A percentile compares a stretch with the other conserved stretches of the same genome.
phyloP scores from a whole-genome alignment of 35 echinoderm and acorn worm species.

The Chiridota heheva region DNA sequence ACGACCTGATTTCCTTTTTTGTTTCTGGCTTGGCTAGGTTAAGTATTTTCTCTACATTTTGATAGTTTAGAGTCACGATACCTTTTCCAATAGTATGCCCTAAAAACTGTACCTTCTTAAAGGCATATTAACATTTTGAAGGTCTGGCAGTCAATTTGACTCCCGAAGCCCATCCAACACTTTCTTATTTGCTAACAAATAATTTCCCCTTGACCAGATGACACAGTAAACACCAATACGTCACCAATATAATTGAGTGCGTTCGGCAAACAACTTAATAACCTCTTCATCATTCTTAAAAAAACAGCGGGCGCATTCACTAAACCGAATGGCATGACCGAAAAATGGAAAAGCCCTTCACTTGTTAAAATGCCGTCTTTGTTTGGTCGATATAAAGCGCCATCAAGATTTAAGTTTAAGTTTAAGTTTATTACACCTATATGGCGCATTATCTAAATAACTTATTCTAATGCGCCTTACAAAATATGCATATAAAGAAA shows the following conservation, averaged over 20 bases:
- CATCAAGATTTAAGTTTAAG: too few relatives aligned
- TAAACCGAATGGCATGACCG: constrained; percentile 24
- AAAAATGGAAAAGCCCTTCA: not conserved
- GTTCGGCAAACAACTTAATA: not conserved
- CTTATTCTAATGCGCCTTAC: too few relatives aligned
- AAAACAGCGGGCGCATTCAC: constrained; percentile 1
- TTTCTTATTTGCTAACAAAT: constrained; percentile 19
- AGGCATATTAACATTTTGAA: constrained; percentile 53
- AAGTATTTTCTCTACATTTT: constrained; percentile 31
- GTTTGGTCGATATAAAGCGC: constrained; percentile 18
- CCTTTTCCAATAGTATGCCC: constrained; percentile 54
- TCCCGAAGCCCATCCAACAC: not conserved
- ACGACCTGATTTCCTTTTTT: constrained; percentile 48
- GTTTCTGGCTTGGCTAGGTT: constrained; percentile 18
- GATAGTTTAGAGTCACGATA: constrained; percentile 1
- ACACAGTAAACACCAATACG: constrained; percentile 1
- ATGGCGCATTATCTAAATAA: too few relatives aligned
- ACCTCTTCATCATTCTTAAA: not conserved
- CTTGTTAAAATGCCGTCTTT: not conserved
- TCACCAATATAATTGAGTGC: constrained; percentile 12
- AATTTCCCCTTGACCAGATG: constrained; percentile 35
- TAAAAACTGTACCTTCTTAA: constrained; percentile 47
- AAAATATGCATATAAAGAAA: too few relatives aligned
- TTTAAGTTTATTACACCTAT: too few relatives aligned
- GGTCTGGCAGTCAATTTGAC: constrained; percentile 40